Evolutionary conservation across 2,888 invertebrate genomes (phyloP), one percentile per base, ranked within the genome.

Genomic region (Orthosia gothica): DNA sequence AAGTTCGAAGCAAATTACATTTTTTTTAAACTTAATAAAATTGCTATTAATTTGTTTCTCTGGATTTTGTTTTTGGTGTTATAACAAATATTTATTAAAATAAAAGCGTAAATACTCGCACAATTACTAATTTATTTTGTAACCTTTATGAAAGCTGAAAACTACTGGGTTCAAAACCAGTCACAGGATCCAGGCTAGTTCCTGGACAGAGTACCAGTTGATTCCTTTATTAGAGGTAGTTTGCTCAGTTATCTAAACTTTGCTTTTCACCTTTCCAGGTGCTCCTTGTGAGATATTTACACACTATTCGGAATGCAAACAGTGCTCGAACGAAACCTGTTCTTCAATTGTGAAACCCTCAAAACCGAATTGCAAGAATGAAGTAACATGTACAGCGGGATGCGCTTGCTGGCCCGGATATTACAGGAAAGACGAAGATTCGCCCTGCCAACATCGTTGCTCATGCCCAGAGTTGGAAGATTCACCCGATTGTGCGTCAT

Each of bases 381-480:
- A 62, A 49, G 62, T 47, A 18, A 1, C 20, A 11, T 63, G 62
- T 16, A 49, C 47, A 1, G 47, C 23, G 18, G 65, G 65, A 12
- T 65, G 65, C 13, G 16, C 16, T 5, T 65, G 65, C 40, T 54
- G 16, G 20, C 5, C 20, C 5, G 20, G 40, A 40, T 65, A 54
- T 52, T 65, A 65, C 65, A 65, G 52, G 40, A 13, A 11, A 40
- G 12, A 52, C 20, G 16, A 54, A 40, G 13, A 52, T 20, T 65
- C 40, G 4, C 5, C 5, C 18, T 65, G 52, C 32, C 16, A 12
- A 0, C 3, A 20, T 40, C 32, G 40, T 20, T 65, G 52, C 52
- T 16, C n/a, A 52, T 52, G 52, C 12, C 52, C 52, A 12, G 52
- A 52, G 52, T 12, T 52, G 20, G n/a, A 52, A 52, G 52, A 52